These are phyloP conservation scores for Scaeva pyrastri DNA, from an alignment of 2,888 invertebrate genomes.

Conservation along the genomic window DNA sequence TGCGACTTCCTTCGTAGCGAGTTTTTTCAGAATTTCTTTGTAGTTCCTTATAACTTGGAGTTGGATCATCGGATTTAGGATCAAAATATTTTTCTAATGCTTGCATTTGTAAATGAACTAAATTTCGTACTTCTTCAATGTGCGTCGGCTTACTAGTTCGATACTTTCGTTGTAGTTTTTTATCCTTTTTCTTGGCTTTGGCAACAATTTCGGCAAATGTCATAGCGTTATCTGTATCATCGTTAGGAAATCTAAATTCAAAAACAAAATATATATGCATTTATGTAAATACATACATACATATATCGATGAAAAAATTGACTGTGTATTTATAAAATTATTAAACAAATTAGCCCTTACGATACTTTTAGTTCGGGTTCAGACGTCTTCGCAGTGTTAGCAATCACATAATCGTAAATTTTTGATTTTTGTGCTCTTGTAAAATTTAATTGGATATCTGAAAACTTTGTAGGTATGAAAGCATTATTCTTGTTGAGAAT, in stretches of 20 bases:
- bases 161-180: constrained; percentile 79
- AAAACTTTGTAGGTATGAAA: constrained; percentile 77
- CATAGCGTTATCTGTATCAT: constrained; percentile 66
- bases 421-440: constrained; percentile 78
- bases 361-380: constrained; percentile 77
- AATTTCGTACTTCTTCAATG: constrained; percentile 81
- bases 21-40: background rate
- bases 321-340: no score
- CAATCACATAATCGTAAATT: constrained; percentile 80
- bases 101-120: constrained; percentile 82
- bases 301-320: no score
- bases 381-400: constrained; percentile 76
- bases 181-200: constrained; percentile 79
- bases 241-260: constrained; percentile 57
- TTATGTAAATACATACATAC: no score
- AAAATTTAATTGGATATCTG: constrained; percentile 79
- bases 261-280: no score
- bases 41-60: background rate
- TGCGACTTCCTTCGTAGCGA: constrained; percentile 32
- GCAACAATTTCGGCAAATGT: constrained; percentile 81
- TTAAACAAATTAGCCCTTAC: constrained; percentile 77
- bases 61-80: constrained; percentile 12
- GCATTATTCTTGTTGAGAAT: constrained; percentile 70
- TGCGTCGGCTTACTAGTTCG: constrained; percentile 81
- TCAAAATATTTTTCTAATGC: constrained; percentile 79